These are phyloP conservation scores for Melikaiella ostensackeni DNA, from an alignment of 2,888 invertebrate genomes.

Conservation along the genomic window DNA sequence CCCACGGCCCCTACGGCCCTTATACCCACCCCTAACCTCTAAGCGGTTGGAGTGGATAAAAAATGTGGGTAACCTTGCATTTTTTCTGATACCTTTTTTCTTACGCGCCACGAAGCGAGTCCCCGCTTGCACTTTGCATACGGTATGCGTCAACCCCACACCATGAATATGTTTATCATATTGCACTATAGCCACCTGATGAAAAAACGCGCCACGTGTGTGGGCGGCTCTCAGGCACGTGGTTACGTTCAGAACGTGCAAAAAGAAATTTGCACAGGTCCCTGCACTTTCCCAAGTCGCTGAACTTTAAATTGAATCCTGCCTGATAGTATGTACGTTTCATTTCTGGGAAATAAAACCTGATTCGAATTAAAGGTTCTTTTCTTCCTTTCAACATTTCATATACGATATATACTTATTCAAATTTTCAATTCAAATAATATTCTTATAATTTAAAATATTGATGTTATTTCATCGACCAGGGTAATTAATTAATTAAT, in stretches of 20 bases:
- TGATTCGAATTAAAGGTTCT: not conserved
- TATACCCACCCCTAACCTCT: not conserved
- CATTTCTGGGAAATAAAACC: not conserved
- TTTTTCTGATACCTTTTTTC: slow-evolving; percentile 65
- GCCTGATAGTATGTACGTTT: not conserved
- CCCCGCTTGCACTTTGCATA: slow-evolving; percentile 65
- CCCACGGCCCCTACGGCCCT: not conserved
- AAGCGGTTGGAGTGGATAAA: slow-evolving; percentile 52
- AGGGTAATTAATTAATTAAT: no score
- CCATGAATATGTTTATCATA: slow-evolving; percentile 64
- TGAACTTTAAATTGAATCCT: slow-evolving; percentile 36
- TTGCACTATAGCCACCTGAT: slow-evolving; percentile 60
- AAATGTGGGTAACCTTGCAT: slow-evolving; percentile 72
- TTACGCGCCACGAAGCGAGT: slow-evolving; percentile 49
- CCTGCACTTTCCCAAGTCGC: slow-evolving; percentile 35
- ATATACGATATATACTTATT: not conserved
- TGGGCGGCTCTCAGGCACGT: slow-evolving; percentile 54
- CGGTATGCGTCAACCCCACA: slow-evolving; percentile 62
- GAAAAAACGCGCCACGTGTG: slow-evolving; percentile 56
- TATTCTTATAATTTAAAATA: no score
- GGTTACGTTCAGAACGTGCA: slow-evolving; percentile 40
- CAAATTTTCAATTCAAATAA: not conserved
- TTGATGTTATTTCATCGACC: no score
- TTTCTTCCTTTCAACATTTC: not conserved
- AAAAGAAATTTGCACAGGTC: slow-evolving; percentile 40